Evolutionary conservation across 2,888 invertebrate genomes (phyloP).

Genomic region (Xylocampa areola): DNA sequence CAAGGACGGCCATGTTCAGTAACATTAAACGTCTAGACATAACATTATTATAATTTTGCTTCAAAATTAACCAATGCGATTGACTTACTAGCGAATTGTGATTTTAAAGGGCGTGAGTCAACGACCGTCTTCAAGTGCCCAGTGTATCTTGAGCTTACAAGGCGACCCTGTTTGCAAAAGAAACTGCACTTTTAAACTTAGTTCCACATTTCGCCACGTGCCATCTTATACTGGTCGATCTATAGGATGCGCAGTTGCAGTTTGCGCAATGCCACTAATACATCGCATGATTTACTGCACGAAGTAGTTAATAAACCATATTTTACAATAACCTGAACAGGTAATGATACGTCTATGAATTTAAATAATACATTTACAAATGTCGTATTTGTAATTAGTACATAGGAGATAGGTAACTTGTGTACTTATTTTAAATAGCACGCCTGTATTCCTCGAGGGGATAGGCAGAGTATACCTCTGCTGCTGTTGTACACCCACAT

Average conservation of each 20-base stretch:
- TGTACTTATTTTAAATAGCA: too few species aligned
- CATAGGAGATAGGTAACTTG: too few species aligned
- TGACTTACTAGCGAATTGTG: slow-evolving; percentile 14
- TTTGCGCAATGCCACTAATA: slow-evolving; percentile 11
- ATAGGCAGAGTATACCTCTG: too few species aligned
- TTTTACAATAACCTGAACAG: not conserved
- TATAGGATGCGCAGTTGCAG: slow-evolving; percentile 4
- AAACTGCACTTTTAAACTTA: not conserved
- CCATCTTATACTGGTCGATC: not conserved
- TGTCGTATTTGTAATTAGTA: too few species aligned
- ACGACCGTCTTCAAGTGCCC: slow-evolving; percentile 8
- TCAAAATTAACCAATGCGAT: slow-evolving; percentile 4
- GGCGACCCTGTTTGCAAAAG: not conserved
- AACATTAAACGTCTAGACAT: not conserved
- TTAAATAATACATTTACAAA: not conserved
- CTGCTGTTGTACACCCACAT: too few species aligned
- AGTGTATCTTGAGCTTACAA: not conserved
- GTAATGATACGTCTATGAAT: not conserved
- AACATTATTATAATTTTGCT: slow-evolving; percentile 1
- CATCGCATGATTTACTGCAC: not conserved
- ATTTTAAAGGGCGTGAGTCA: slow-evolving; percentile 17
- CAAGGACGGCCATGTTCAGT: not conserved
- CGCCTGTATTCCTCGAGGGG: too few species aligned
- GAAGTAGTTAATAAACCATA: not conserved
- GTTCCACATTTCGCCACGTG: not conserved